phyloP scores from a whole-genome alignment of 2,113 vertebrate genomes.

The Ictidomys tridecemlineatus region DNA sequence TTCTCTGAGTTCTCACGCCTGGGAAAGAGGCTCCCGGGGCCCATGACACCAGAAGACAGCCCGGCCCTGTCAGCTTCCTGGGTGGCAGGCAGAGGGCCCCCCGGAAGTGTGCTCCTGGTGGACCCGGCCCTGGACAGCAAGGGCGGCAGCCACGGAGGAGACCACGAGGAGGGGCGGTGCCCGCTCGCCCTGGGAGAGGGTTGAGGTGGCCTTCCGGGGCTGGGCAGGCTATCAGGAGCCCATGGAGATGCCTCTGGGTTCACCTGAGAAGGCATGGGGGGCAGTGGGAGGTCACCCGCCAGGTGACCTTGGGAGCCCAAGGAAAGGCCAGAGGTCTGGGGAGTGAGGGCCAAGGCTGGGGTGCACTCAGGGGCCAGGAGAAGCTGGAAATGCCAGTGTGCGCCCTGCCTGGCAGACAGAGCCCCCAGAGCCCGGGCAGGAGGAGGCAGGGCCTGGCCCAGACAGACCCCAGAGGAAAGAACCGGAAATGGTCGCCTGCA shows the following conservation, averaged over 20 bases:
- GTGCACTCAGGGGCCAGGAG: background rate
- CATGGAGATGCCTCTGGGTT: fast-evolving
- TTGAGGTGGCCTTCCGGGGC: background rate
- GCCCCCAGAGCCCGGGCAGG: no score
- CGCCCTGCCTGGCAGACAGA: background rate
- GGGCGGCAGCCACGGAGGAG: background rate
- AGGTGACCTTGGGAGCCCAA: background rate
- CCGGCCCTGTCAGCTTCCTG: background rate
- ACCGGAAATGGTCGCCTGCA: fast-evolving
- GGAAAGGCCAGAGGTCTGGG: background rate
- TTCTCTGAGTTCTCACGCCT: background rate
- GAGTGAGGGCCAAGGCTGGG: background rate
- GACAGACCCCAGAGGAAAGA: background rate
- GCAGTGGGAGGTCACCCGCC: background rate
- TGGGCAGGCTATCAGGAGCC: fast-evolving
- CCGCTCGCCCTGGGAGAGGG: background rate
- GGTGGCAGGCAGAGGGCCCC: background rate
- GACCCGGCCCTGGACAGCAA: background rate
- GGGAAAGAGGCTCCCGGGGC: background rate
- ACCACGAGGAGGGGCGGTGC: no score
- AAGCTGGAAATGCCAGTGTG: fast-evolving
- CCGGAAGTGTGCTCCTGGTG: background rate
- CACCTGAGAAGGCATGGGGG: background rate
- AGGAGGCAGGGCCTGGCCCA: background rate
- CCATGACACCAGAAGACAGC: background rate